A percentile compares a stretch with the other conserved stretches of the same genome.
phyloP scores from a whole-genome alignment of 2,113 vertebrate species.

The Ochotona curzoniae region DNA sequence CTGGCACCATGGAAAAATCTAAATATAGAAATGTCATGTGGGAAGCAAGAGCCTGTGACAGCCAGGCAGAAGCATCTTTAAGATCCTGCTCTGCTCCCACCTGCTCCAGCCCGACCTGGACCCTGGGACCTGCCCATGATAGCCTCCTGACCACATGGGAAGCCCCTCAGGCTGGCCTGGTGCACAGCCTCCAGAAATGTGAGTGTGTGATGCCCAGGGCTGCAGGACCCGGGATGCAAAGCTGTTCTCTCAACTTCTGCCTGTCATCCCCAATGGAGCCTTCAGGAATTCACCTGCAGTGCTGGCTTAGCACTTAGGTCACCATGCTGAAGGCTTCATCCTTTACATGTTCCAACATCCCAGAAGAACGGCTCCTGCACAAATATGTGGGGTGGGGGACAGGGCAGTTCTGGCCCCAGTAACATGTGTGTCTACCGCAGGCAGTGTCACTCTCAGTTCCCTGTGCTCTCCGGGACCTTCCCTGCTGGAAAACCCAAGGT shows the following conservation, averaged over 20 bases:
- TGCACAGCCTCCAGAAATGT: too few species aligned
- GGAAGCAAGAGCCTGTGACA: not conserved
- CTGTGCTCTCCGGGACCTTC: rapidly evolving
- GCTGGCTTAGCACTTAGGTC: not conserved
- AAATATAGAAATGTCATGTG: slow-evolving; percentile 1
- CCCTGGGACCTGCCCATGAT: rapidly evolving
- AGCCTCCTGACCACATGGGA: not conserved
- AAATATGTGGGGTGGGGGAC: not conserved
- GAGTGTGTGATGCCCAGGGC: too few species aligned
- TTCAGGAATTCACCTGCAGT: not conserved
- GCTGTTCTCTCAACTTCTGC: too few species aligned
- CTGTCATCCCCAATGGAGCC: rapidly evolving
- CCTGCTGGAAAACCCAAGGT: too few species aligned
- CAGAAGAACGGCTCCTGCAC: not conserved
- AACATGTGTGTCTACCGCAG: rapidly evolving
- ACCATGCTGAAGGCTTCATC: not conserved
- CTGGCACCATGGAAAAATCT: not conserved
- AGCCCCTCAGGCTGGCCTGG: not conserved
- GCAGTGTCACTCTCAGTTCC: not conserved
- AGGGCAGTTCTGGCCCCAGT: rapidly evolving
- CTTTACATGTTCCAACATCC: not conserved
- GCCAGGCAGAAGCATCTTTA: not conserved
- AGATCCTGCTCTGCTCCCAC: not conserved
- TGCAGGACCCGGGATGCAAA: rapidly evolving
- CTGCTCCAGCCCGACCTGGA: not conserved